A percentile compares a stretch with the other conserved stretches of the same genome.
Conservation (phyloP, 2,797 vertebrate genomes). For the Hippoglossus hippoglossus region DNA sequence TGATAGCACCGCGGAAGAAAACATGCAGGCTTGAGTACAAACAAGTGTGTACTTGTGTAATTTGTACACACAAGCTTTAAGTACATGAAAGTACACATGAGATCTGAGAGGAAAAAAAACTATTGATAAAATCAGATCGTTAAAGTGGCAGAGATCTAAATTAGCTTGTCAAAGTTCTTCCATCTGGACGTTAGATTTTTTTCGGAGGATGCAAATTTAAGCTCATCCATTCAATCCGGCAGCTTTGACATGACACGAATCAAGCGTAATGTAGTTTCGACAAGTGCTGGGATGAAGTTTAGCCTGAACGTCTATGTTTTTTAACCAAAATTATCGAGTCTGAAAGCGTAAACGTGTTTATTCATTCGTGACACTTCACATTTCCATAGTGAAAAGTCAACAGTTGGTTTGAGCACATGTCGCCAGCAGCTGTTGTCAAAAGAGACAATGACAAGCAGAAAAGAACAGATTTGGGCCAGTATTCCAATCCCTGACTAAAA, state of each 20-base stretch:
- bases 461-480: background rate
- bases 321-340: background rate
- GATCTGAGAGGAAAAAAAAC: slow-evolving; percentile 1
- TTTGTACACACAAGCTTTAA: background rate
- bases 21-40: background rate
- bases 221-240: slow-evolving; percentile 2
- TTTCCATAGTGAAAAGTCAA: slow-evolving; percentile 21
- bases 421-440: slow-evolving; percentile 3
- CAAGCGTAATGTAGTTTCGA: no score
- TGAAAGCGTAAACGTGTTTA: background rate
- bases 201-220: slow-evolving; percentile 9
- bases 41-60: background rate
- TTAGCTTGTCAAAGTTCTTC: background rate
- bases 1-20: background rate
- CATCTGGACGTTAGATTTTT: slow-evolving; percentile 30
- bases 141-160: slow-evolving; percentile 17
- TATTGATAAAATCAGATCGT: background rate
- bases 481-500: no score
- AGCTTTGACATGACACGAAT: background rate
- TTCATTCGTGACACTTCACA: background rate
- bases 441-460: background rate
- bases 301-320: no score
- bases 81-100: no score
- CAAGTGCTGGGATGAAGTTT: no score
- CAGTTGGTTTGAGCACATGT: background rate